Evolutionary conservation across 37 sponge, comb jelly and placozoan species (phyloP), one percentile per base, ranked within the genome.

Genomic region (Chondrosia reniformis): DNA sequence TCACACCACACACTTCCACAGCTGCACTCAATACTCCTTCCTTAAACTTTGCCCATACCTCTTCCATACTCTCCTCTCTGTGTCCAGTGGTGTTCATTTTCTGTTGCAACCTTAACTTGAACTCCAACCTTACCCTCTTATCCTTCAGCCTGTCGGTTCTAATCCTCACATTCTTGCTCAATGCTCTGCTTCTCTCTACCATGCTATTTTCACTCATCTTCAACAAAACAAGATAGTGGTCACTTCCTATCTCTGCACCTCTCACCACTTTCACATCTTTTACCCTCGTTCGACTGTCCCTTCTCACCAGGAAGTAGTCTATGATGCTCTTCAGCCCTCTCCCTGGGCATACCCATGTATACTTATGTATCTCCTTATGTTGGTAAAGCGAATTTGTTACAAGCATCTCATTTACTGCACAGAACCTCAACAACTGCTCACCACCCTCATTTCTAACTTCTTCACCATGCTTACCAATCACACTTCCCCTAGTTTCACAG

Each of bases 351-450:
- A 25, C 63, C 27, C 63, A 62, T 62, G 63, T 62, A 28, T 25
- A 62, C 27, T 62, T 62, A n/a, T 62, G 63, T 25, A 62, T 62
- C 13, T 62, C 63, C 63, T 62, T 24, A 28, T 62, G 63, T 62
- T 62, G 63, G 63, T 25, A 62, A 12, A 22, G n/a, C 27, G 63
- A n/a, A 40, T 66, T 66, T 21, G 67, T 37, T 21, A 66, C 67
- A 66, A 66, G 32, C 39, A 66, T 21, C 32, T 66, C 39, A 36
- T 5, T 36, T 36, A 36, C 67, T 37, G 67, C 67, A 66, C 67
- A 66, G 38, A 66, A 66, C n/a, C n/a, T n/a, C n/a, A 66, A 40
- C 32, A 66, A 40, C 36, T 59, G 67, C 36, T 66, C 67, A 66
- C 67, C 67, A 31, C 36, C 36, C 67, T 66, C 67, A 66, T 66